Conservation (phyloP, 1,140 invertebrate genomes). For the Aporrectodea caliginosa region DNA sequence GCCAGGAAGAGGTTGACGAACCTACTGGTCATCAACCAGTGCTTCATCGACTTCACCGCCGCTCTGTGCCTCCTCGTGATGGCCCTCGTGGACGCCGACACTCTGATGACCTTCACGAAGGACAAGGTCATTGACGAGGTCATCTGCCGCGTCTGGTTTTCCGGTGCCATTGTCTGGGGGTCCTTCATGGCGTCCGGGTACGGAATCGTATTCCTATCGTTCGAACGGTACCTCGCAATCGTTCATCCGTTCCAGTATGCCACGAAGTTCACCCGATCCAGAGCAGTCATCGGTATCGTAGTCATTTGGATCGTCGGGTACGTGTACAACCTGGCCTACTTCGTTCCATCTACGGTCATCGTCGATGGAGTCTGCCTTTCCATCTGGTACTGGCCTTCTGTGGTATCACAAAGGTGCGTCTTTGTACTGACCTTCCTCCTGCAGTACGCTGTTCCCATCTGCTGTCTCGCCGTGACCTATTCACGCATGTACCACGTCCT, state of each 20-base stretch:
- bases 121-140: neutral
- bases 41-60: neutral
- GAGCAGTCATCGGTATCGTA: neutral
- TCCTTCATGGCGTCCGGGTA: slow-evolving; percentile 24
- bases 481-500: slow-evolving; percentile 17
- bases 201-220: slow-evolving; percentile 9
- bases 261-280: neutral
- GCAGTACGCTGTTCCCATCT: slow-evolving; percentile 15
- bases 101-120: neutral
- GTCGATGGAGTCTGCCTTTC: neutral
- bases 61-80: neutral
- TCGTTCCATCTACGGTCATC: neutral
- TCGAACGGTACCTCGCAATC: slow-evolving; percentile 18
- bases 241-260: slow-evolving; percentile 24
- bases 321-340: slow-evolving; percentile 8
- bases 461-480: slow-evolving; percentile 5
- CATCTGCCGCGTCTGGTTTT: slow-evolving; percentile 18
- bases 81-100: neutral
- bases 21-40: slow-evolving; percentile 23
- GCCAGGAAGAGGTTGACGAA: slow-evolving; percentile 11
- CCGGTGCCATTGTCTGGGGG: slow-evolving; percentile 10
- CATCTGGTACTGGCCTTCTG: neutral
- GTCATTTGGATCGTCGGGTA: slow-evolving; percentile 2
- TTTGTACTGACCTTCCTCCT: slow-evolving; percentile 10
- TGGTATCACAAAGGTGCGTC: neutral